Evolutionary conservation across 2,113 vertebrate species (phyloP).

Genomic region (Tragelaphus strepsiceros): DNA sequence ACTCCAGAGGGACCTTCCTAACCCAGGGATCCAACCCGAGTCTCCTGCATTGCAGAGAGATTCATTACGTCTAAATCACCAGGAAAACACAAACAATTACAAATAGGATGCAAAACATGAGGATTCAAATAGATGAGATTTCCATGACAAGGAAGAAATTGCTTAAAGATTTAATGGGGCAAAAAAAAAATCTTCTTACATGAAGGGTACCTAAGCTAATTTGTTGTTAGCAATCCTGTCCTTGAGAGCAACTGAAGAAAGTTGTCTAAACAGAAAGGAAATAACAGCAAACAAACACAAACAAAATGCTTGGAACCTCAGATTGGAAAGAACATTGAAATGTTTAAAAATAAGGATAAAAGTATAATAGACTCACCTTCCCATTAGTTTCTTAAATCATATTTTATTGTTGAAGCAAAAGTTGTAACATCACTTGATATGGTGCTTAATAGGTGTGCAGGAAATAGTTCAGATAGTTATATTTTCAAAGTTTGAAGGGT

Average conservation of each 20-base stretch:
- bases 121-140: background rate
- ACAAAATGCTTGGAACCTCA: background rate
- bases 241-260: background rate
- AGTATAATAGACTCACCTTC: background rate
- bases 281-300: background rate
- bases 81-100: background rate
- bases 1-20: background rate
- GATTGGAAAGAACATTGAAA: background rate
- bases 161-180: background rate
- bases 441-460: background rate
- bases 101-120: background rate
- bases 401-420: slow-evolving; percentile 11
- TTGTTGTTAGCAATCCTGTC: background rate
- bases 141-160: background rate
- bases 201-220: background rate
- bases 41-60: background rate
- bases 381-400: background rate
- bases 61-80: background rate
- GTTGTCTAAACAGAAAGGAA: background rate
- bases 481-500: background rate
- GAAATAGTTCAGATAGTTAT: background rate
- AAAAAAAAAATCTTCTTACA: background rate
- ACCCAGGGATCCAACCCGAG: background rate
- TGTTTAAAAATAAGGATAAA: background rate
- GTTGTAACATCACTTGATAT: background rate